Base-by-base conservation (phyloP, 2,113 vertebrate species). In the Orycteropus afer region DNA sequence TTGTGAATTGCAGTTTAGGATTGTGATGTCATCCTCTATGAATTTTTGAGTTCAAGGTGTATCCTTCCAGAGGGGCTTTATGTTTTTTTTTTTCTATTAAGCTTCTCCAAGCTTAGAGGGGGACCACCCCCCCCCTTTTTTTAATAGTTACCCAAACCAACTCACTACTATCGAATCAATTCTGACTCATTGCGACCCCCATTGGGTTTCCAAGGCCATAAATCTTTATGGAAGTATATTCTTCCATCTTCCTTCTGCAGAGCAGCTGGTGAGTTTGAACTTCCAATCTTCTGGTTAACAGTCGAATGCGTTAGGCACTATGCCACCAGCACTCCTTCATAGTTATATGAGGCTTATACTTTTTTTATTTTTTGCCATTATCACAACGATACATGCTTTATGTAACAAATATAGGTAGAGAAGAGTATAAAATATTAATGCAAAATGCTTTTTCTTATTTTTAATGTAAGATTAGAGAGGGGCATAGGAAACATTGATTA, bases 11-110 rank as follows among this genome's bases (percentile, higher is more conserved):
- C 82, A 73, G 37, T 61, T 49, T 82, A 40, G 15, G 40, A 73
- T n/a, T 71, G 82, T 73, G 49, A 32, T 32, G 15, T 73, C n/a
- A 55, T 86, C 55, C 74, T 91, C 17, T 73, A 15, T 83, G 42
- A 53, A 32, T 29, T 53, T 83, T 73, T 61, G 34, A 73, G 67
- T 73, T 59, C 42, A 49, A 73, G 34, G 4, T 59, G 17, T 91
- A 34, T 40, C 53, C 67, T 90, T 79, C 73, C 53, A 74, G 17
- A 73, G 18, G 42, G 34, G 73, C 78, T 82, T 91, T 83, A 5
- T 88, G 29, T 82, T 82, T 90, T 49, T 90, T 79, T 88, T 55
- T 49, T n/a, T n/a, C n/a, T n/a, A n/a, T n/a, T n/a, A n/a, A n/a
- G n/a, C n/a, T n/a, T n/a, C n/a, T 14, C 20, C 59, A 49, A 76